A percentile compares a stretch with the other conserved stretches of the same genome.
Conservation (phyloP, 2,113 vertebrate genomes). For the Pitta sordida region DNA sequence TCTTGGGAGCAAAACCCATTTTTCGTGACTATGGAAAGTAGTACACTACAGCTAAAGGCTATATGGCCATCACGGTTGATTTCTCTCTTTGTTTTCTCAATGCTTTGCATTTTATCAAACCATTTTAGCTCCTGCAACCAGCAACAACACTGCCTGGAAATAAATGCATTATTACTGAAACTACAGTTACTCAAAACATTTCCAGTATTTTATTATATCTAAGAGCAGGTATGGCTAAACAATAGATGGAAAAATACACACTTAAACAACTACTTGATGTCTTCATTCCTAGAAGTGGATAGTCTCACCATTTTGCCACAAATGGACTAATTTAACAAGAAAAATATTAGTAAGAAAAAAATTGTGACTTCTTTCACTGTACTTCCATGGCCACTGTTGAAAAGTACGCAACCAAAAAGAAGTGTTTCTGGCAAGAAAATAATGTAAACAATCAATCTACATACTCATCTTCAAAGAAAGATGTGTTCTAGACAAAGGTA, state of each 20-base stretch:
- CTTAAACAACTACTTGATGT: neutral
- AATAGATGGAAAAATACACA: rapidly evolving
- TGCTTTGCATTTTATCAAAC: neutral
- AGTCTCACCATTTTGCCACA: neutral
- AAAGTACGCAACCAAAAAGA: neutral
- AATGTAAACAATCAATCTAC: neutral
- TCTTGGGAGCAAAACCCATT: neutral
- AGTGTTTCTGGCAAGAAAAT: neutral
- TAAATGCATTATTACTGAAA: neutral
- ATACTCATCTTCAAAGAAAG: neutral
- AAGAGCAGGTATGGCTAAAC: neutral
- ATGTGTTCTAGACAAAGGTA: neutral
- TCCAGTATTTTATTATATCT: neutral
- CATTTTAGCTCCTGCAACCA: neutral
- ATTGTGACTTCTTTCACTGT: neutral
- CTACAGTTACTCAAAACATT: neutral
- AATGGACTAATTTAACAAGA: neutral
- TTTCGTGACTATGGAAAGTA: neutral
- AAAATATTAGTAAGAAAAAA: neutral
- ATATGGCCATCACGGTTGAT: neutral
- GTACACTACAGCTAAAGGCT: neutral
- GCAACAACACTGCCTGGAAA: neutral
- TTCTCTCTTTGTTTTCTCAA: neutral
- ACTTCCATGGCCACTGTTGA: neutral
- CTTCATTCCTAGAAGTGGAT: neutral